These are phyloP conservation scores for Scleropages formosus DNA, from an alignment of 2,797 vertebrate species.

Conservation along the genomic window DNA sequence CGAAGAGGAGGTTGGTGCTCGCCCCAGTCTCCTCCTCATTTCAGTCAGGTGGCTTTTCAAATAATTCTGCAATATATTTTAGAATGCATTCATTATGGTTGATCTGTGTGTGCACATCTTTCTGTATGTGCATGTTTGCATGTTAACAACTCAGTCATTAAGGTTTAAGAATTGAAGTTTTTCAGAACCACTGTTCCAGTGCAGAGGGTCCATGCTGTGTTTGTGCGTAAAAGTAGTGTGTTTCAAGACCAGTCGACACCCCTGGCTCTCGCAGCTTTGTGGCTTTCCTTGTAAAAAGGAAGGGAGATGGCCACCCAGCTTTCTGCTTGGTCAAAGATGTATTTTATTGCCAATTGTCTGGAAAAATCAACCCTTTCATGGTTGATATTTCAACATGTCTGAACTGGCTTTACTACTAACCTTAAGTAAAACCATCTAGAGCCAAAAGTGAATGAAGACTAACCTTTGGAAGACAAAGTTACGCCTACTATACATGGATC, in stretches of 20 bases:
- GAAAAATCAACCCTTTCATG: neutral
- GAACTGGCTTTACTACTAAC: neutral
- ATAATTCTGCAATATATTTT: neutral
- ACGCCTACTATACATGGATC: neutral
- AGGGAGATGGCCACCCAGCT: conserved; percentile 3
- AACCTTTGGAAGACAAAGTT: neutral
- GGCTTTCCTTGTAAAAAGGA: neutral
- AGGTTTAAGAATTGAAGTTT: neutral
- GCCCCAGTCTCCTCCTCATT: conserved; percentile 1
- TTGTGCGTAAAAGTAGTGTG: neutral
- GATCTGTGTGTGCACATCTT: neutral
- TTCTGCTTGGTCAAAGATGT: neutral
- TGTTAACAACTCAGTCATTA: neutral
- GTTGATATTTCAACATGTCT: neutral
- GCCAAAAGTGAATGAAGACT: neutral
- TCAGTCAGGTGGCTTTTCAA: neutral
- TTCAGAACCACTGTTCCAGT: neutral
- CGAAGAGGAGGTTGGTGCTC: neutral
- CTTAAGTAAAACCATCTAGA: neutral
- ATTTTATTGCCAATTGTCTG: neutral
- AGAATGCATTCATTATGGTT: neutral
- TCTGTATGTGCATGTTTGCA: conserved; percentile 3
- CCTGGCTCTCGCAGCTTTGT: neutral
- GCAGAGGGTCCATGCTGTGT: neutral
- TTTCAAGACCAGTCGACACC: neutral